These are phyloP conservation scores for Drosophila athabasca DNA, from an alignment of 1,140 invertebrate species.

Conservation along the genomic window DNA sequence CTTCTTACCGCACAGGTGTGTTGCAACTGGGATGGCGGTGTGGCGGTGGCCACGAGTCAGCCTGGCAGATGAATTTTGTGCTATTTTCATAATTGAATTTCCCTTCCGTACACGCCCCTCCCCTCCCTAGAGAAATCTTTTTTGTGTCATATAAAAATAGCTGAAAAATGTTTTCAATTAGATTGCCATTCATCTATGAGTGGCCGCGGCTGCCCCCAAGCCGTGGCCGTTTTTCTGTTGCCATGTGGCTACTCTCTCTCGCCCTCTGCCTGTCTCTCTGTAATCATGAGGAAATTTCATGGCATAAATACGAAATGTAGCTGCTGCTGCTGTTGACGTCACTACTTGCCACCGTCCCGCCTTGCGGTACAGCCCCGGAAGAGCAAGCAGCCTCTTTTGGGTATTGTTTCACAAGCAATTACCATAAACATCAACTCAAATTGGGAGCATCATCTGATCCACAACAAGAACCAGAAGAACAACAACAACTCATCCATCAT, in stretches of 20 bases:
- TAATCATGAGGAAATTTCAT: constrained; percentile 38
- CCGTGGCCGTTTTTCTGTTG: constrained; percentile 47
- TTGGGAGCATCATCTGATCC: constrained; percentile 64
- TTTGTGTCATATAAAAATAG: constrained; percentile 51
- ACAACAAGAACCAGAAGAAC: constrained; percentile 26
- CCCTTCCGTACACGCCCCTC: constrained; percentile 31
- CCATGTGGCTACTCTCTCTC: constrained; percentile 31
- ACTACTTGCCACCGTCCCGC: constrained; percentile 13
- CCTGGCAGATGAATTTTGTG: constrained; percentile 48
- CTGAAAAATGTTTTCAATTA: constrained; percentile 59
- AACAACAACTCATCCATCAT: constrained; percentile 45
- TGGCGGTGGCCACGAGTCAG: constrained; percentile 26
- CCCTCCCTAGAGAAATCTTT: constrained; percentile 8
- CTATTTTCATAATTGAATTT: constrained; percentile 78
- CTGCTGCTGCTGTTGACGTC: constrained; percentile 43
- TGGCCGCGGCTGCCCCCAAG: not conserved
- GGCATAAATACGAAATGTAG: constrained; percentile 35
- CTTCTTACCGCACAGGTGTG: constrained; percentile 22
- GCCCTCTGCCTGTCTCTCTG: not conserved
- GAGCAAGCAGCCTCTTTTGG: not conserved
- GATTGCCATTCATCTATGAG: constrained; percentile 32
- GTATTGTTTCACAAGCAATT: constrained; percentile 73
- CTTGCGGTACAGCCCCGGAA: not conserved
- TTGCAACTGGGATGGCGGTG: constrained; percentile 13
- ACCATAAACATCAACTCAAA: constrained; percentile 75